Evolutionary conservation across 2,888 invertebrate genomes (phyloP), one percentile per base, ranked within the genome.

Genomic region (Diaprepes abbreviatus): DNA sequence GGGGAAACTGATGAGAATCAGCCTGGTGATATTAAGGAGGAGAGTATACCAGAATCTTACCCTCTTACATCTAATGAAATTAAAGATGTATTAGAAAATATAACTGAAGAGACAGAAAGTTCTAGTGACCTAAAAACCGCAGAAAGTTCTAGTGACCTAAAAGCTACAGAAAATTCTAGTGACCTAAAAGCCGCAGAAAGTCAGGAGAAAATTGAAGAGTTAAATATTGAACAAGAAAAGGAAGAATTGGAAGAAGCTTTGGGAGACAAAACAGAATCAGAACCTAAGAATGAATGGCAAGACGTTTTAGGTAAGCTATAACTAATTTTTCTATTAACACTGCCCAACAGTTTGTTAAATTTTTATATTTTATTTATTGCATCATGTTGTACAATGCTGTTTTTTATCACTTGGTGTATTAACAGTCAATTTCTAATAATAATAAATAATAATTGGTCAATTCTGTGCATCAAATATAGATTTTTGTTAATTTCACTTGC

Each of bases 271-370:
- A n/a, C 17, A 36, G 50, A n/a, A n/a, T n/a, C n/a, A n/a, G n/a
- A 70, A 36, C 33, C 67, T 38, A 62, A 74, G 52, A 73, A 75
- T 14, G 79, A 81, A 78, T 83, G 83, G 83, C 75, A 78, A 59
- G 83, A 83, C 71, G 58, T 83, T 4, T 74, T 83, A 36, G 69
- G 69, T 62, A 59, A 31, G 57, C 5, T 14, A 38, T 12, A 40
- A n/a, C n/a, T n/a, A n/a, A n/a, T n/a, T n/a, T n/a, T n/a, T n/a
- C n/a, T n/a, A n/a, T n/a, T n/a, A n/a, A n/a, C n/a, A n/a, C n/a
- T n/a, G n/a, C n/a, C n/a, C n/a, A n/a, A n/a, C n/a, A n/a, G n/a
- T n/a, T n/a, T n/a, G n/a, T n/a, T n/a, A n/a, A n/a, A n/a, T n/a
- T n/a, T n/a, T n/a, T n/a, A n/a, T n/a, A n/a, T n/a, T n/a, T n/a